A percentile compares a stretch with the other conserved stretches of the same genome.
Evolutionary conservation across 2,797 vertebrate species (phyloP).

Genomic region (Pterois miles): DNA sequence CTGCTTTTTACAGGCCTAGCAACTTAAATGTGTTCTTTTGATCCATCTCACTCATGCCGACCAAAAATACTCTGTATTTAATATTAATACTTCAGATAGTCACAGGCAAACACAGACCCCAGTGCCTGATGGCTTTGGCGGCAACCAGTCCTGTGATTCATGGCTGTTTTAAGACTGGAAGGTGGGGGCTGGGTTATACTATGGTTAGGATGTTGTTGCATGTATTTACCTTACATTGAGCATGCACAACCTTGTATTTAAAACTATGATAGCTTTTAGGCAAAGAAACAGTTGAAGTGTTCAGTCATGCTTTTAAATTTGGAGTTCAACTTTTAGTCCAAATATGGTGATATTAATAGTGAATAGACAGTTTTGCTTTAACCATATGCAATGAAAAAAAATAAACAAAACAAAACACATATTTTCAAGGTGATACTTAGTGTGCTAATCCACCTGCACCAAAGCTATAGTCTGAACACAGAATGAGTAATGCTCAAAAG

Average conservation of each 20-base stretch:
- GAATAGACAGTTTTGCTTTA: not conserved
- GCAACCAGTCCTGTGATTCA: constrained; percentile 49
- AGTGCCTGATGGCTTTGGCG: constrained; percentile 24
- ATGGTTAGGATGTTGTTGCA: constrained; percentile 19
- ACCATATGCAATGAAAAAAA: not conserved
- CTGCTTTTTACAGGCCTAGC: not conserved
- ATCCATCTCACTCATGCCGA: not conserved
- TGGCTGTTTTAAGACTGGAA: constrained; percentile 25
- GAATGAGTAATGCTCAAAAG: constrained; percentile 66
- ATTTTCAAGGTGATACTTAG: constrained; percentile 52
- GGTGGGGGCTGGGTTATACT: constrained; percentile 23
- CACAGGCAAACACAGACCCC: not conserved
- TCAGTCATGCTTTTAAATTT: not conserved
- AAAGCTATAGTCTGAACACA: constrained; percentile 31
- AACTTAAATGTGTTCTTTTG: not conserved
- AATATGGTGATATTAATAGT: not conserved
- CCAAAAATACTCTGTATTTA: too few relatives aligned
- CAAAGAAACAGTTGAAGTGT: not conserved
- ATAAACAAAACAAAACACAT: not conserved
- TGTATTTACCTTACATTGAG: constrained; percentile 41
- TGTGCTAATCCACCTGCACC: constrained; percentile 33
- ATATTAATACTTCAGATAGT: too few relatives aligned
- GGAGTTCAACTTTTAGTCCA: not conserved
- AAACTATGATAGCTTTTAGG: not conserved
- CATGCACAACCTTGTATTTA: not conserved